Evolutionary conservation across 2,888 invertebrate species (phyloP).

Genomic region (Stenichneumon culpator): DNA sequence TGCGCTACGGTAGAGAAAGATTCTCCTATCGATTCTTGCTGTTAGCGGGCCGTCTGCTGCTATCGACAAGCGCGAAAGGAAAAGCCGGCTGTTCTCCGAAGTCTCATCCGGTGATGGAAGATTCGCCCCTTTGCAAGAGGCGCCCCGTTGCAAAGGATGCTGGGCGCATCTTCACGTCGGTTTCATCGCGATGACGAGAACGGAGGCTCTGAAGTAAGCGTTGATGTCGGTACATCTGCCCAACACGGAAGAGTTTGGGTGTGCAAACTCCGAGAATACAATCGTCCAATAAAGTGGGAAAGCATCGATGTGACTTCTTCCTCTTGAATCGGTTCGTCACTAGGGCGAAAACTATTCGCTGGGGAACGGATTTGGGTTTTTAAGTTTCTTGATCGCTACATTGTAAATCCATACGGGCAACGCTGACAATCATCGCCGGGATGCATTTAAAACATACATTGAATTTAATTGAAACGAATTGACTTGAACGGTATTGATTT

Average conservation of each 20-base stretch:
- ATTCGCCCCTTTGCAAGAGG: conserved; percentile 29
- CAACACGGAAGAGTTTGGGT: not conserved
- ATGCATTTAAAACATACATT: too few species aligned
- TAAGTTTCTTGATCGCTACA: too few species aligned
- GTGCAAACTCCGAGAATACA: not conserved
- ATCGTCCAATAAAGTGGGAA: too few species aligned
- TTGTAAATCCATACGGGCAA: too few species aligned
- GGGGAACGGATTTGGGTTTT: too few species aligned
- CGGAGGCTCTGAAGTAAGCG: not conserved
- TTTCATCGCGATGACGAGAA: conserved; percentile 3
- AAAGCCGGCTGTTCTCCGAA: conserved; percentile 49
- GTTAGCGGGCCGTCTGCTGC: conserved; percentile 68
- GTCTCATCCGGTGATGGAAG: conserved; percentile 47
- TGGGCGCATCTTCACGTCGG: conserved; percentile 18
- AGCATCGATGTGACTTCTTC: too few species aligned
- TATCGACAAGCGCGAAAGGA: conserved; percentile 68
- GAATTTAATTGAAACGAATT: too few species aligned
- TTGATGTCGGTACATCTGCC: not conserved
- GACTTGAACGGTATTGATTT: too few species aligned
- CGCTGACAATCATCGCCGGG: too few species aligned
- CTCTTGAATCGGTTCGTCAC: too few species aligned
- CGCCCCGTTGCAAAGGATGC: conserved; percentile 43
- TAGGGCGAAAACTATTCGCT: too few species aligned
- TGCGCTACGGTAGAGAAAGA: conserved; percentile 46
- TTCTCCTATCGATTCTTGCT: conserved; percentile 73